Base-by-base conservation (phyloP, 2,888 invertebrate species). In the Lypha dubia region DNA sequence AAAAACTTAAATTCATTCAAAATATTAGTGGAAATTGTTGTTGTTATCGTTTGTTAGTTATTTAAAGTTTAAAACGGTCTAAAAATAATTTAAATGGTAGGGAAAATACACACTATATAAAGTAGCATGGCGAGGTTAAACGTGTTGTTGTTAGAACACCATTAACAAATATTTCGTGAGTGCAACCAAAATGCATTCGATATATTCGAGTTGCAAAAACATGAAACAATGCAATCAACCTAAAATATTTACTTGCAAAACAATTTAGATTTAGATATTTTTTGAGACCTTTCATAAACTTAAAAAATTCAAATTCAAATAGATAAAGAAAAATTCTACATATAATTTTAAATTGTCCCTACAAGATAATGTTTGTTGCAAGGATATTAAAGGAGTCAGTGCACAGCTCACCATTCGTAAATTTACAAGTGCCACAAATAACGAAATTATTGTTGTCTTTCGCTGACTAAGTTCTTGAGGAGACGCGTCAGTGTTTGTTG, bases 91-190 rank as follows among this genome's bases (percentile, higher is more conserved):
- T 3, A 28, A 53, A 53, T 53, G 24, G n/a, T n/a, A n/a, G n/a
- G 22, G 1, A 22, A 51, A 5, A 46, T 24, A 28, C 8, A 51
- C n/a, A 22, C 32, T 5, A 15, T 13, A 46, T 28, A 58, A 60
- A 75, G 38, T 74, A 35, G 51, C 22, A 75, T 67, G 75, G 56
- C 67, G 67, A 76, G 79, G 83, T 79, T 79, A 83, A 83, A 85
- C 79, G 85, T 85, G 84, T 84, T 80, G 53, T 76, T 74, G 62
- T 15, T 56, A 70, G 67, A 86, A 81, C 60, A n/a, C n/a, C n/a
- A 76, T 86, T 86, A 75, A 87, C 86, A 85, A 85, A 83, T 77
- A 86, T 85, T 85, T 86, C 86, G 86, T 87, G 86, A 86, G 83
- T 79, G 56, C 58, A 80, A 76, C 71, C 46, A 62, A 62, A 79